Percentiles rank a stretch among this genome's conserved stretches.
Evolutionary conservation across 1,140 invertebrate genomes (phyloP).

Genomic region (Ditylenchus dipsaci): DNA sequence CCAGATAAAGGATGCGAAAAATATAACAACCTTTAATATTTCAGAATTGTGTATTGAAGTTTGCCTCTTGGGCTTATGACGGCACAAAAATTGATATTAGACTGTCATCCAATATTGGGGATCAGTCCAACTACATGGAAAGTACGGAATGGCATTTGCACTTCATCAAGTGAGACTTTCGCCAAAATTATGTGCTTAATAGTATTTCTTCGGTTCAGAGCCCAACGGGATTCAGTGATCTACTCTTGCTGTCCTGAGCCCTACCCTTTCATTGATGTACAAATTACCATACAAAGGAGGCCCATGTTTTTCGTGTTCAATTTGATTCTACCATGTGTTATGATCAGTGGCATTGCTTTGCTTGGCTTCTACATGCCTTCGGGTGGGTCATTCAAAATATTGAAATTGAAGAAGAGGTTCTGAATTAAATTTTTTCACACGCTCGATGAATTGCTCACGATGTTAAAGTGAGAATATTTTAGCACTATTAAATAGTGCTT

Average conservation of each 20-base stretch:
- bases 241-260: slow-evolving; percentile 71
- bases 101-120: slow-evolving; percentile 48
- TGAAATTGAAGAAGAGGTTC: too few relatives aligned
- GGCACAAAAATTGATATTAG: slow-evolving; percentile 73
- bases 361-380: slow-evolving; percentile 76
- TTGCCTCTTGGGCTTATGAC: slow-evolving; percentile 94
- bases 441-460: too few relatives aligned
- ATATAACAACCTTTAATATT: too few relatives aligned
- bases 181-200: slow-evolving; percentile 25
- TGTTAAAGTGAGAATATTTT: too few relatives aligned
- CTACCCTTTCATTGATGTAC: slow-evolving; percentile 68
- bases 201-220: slow-evolving; percentile 61
- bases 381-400: too few relatives aligned
- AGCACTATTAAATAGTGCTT: too few relatives aligned
- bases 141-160: slow-evolving; percentile 60
- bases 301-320: slow-evolving; percentile 88
- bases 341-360: slow-evolving; percentile 78
- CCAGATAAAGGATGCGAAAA: too few relatives aligned
- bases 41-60: slow-evolving; percentile 63
- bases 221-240: slow-evolving; percentile 61
- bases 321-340: slow-evolving; percentile 78
- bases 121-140: slow-evolving; percentile 50
- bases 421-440: too few relatives aligned
- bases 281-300: slow-evolving; percentile 67
- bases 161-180: not conserved